Evolutionary conservation across 2,113 vertebrate genomes (phyloP).

Genomic region (Oenanthe oenanthe): DNA sequence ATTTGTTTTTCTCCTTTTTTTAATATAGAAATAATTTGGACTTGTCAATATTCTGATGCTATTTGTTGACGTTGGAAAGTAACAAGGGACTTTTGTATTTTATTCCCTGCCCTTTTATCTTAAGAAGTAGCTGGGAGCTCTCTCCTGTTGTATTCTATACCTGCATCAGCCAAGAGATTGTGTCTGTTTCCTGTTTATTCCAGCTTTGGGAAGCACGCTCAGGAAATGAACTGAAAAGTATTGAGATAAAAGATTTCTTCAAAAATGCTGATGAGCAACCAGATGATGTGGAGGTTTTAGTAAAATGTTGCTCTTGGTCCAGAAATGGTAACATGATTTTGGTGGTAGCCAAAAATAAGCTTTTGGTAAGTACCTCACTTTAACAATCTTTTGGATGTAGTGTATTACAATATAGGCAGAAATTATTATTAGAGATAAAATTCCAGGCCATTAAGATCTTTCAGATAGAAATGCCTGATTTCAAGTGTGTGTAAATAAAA

Average conservation of each 20-base stretch:
- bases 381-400: background rate
- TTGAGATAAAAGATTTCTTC: conserved; percentile 81
- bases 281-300: conserved; percentile 81
- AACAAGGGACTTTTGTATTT: background rate
- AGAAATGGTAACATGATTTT: conserved; percentile 80
- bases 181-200: background rate
- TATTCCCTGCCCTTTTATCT: background rate
- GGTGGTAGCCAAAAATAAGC: conserved; percentile 84
- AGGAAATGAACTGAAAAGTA: conserved; percentile 85
- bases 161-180: background rate
- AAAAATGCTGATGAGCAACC: conserved; percentile 71
- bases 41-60: background rate
- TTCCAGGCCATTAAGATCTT: background rate
- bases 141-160: background rate
- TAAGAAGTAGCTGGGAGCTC: background rate
- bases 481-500: background rate
- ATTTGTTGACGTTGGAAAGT: background rate
- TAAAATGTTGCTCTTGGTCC: conserved; percentile 92
- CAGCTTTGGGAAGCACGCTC: conserved; percentile 87
- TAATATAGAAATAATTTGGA: background rate
- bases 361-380: conserved; percentile 82
- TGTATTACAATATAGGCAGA: background rate
- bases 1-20: background rate
- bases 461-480: background rate
- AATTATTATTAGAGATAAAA: background rate